These are phyloP conservation scores for Galleria mellonella DNA, from an alignment of 1,140 invertebrate genomes.

Conservation along the genomic window DNA sequence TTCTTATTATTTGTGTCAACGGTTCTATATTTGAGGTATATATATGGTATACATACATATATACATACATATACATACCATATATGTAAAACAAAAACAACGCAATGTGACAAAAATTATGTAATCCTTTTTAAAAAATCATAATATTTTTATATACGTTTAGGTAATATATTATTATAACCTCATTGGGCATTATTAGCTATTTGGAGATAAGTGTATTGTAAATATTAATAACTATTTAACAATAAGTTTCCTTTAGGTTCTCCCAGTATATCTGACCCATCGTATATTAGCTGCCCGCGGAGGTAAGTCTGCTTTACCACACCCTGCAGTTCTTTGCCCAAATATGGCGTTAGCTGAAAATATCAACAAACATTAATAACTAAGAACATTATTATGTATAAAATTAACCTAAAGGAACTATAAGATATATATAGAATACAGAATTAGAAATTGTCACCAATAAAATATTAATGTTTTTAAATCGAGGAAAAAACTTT, in stretches of 20 bases:
- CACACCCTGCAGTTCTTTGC: slow-evolving; percentile 72
- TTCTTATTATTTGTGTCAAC: too few species aligned
- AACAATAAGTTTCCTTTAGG: slow-evolving; percentile 62
- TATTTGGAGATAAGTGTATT: too few species aligned
- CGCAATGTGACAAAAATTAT: too few species aligned
- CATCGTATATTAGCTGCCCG: slow-evolving; percentile 73
- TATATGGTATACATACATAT: too few species aligned
- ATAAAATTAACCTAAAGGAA: too few species aligned
- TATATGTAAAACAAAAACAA: neutral
- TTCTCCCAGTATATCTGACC: slow-evolving; percentile 40
- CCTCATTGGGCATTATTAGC: too few species aligned
- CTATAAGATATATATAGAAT: neutral
- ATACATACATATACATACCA: too few species aligned
- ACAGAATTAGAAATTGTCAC: neutral
- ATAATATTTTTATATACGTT: too few species aligned
- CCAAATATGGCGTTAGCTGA: slow-evolving; percentile 76
- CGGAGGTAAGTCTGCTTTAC: slow-evolving; percentile 77
- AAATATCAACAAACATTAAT: slow-evolving; percentile 19
- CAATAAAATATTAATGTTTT: too few species aligned
- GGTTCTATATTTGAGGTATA: too few species aligned
- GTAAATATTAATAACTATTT: slow-evolving; percentile 9
- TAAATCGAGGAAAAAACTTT: too few species aligned
- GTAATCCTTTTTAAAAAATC: neutral
- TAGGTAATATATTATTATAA: too few species aligned
- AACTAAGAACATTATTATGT: neutral